Conservation (phyloP, 2,888 invertebrate species). For the Scelioninae gen. 1 region DNA sequence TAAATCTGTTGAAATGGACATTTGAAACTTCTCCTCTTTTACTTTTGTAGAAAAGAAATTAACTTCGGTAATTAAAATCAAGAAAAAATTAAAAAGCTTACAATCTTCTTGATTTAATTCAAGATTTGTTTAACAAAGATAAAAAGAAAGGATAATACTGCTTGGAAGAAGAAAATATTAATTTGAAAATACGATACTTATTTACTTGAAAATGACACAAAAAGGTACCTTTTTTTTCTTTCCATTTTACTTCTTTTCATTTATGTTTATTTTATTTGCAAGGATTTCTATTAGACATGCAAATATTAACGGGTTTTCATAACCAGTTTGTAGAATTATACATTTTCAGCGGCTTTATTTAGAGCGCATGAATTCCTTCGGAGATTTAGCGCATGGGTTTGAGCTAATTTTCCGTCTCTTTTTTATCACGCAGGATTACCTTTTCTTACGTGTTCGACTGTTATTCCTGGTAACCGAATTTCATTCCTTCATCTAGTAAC, state of each 20-base stretch:
- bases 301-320: not conserved
- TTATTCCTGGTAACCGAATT: constrained; percentile 17
- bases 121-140: constrained; percentile 19
- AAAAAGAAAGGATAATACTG: constrained; percentile 7
- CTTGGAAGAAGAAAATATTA: constrained; percentile 2
- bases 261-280: no score
- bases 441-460: constrained; percentile 24
- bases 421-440: constrained; percentile 21
- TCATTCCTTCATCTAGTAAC: constrained; percentile 62
- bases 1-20: constrained; percentile 35
- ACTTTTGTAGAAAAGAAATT: constrained; percentile 31
- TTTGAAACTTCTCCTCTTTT: constrained; percentile 23
- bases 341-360: not conserved
- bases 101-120: constrained; percentile 32
- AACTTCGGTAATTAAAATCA: constrained; percentile 31
- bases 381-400: not conserved
- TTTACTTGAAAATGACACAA: not conserved
- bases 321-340: not conserved
- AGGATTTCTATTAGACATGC: not conserved
- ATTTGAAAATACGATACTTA: constrained; percentile 15
- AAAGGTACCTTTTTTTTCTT: not conserved
- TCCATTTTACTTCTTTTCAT: not conserved
- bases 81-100: constrained; percentile 24
- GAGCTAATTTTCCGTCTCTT: constrained; percentile 2
- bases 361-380: not conserved